Conservation (phyloP, 1,140 invertebrate genomes). For the Teleopsis dalmanni region DNA sequence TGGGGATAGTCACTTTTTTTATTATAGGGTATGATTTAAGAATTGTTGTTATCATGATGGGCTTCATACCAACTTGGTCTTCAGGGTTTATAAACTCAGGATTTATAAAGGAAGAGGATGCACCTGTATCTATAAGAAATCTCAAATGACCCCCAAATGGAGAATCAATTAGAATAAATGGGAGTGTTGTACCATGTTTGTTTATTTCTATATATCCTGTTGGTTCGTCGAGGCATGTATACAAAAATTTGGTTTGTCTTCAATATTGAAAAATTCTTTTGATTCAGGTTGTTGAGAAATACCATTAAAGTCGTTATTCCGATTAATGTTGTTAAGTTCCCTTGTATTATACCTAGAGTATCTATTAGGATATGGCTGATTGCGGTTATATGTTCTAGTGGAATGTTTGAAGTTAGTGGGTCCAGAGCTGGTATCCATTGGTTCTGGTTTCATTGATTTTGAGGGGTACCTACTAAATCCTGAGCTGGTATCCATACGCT, state of each 20-base stretch:
- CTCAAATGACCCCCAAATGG: slow-evolving; percentile 3
- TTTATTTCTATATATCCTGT: slow-evolving; percentile 10
- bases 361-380: too few relatives aligned
- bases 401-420: too few relatives aligned
- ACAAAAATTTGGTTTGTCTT: slow-evolving; percentile 10
- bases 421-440: too few relatives aligned
- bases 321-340: too few relatives aligned
- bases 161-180: slow-evolving; percentile 5
- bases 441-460: too few relatives aligned
- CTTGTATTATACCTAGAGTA: too few relatives aligned
- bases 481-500: too few relatives aligned
- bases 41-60: neutral
- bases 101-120: slow-evolving; percentile 11
- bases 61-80: neutral
- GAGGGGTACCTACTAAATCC: too few relatives aligned
- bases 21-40: neutral
- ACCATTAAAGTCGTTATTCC: too few relatives aligned
- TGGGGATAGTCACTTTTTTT: slow-evolving; percentile 2
- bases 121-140: slow-evolving; percentile 10
- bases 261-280: too few relatives aligned
- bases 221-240: slow-evolving; percentile 3
- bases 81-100: neutral
- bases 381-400: too few relatives aligned
- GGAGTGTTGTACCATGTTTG: neutral
- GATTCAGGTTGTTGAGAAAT: too few relatives aligned